Percentiles rank a stretch among this genome's conserved stretches.
Evolutionary conservation across 2,113 vertebrate genomes (phyloP).

Genomic region (Hydrochoerus hydrochaeris): DNA sequence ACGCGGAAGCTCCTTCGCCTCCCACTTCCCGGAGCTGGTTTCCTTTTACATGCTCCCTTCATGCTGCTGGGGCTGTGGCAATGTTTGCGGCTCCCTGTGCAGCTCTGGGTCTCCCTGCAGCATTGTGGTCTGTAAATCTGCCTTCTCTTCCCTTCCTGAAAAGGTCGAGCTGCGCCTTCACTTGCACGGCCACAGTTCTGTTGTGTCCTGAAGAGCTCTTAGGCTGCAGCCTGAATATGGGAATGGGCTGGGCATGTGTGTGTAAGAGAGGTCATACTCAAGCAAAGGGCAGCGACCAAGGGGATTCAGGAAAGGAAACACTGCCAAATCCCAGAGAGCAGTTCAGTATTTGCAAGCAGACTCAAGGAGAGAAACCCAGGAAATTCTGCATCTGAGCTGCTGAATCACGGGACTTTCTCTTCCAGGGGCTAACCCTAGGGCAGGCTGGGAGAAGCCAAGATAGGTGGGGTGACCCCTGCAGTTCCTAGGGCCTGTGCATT

Average conservation of each 20-base stretch:
- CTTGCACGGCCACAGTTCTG: background rate
- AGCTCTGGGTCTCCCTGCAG: conserved; percentile 56
- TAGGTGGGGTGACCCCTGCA: background rate
- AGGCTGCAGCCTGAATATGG: background rate
- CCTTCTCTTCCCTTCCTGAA: conserved; percentile 47
- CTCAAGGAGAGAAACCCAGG: background rate
- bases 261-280: background rate
- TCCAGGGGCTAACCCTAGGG: background rate
- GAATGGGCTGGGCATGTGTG: background rate
- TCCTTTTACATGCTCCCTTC: conserved; percentile 64
- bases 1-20: conserved; percentile 29
- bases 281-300: background rate
- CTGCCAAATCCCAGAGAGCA: background rate
- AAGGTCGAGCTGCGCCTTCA: conserved; percentile 59
- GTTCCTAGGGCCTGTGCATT: background rate
- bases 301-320: background rate
- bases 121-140: conserved; percentile 32
- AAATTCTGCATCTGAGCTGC: background rate
- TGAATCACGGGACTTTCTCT: background rate
- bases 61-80: conserved; percentile 22
- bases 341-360: background rate
- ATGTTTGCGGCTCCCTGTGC: background rate
- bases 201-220: background rate
- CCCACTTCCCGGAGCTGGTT: conserved; percentile 10
- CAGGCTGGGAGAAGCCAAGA: background rate